A percentile compares a stretch with the other conserved stretches of the same genome.
These are phyloP conservation scores for Nycticebus coucang DNA, from an alignment of 2,113 vertebrate genomes.

Conservation along the genomic window DNA sequence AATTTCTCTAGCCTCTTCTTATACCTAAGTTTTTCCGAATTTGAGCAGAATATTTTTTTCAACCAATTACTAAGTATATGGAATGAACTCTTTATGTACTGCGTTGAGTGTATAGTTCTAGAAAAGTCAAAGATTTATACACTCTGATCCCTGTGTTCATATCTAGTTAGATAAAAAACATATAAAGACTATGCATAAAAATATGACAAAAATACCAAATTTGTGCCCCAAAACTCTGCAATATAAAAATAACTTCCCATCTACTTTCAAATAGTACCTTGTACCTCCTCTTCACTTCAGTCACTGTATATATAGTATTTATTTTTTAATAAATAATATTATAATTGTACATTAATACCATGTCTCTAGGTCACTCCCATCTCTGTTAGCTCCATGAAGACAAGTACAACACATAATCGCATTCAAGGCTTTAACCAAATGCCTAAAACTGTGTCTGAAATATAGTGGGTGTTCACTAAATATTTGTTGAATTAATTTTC, in stretches of 20 bases:
- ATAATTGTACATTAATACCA: background rate
- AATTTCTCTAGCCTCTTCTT: background rate
- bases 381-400: background rate
- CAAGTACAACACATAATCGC: background rate
- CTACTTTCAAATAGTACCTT: background rate
- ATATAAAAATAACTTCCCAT: background rate
- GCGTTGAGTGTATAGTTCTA: background rate
- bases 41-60: conserved; percentile 25
- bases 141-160: background rate
- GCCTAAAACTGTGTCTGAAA: background rate
- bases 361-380: background rate
- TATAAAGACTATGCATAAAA: background rate
- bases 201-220: background rate
- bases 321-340: background rate
- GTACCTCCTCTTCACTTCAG: background rate
- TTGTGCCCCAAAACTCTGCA: background rate
- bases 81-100: background rate
- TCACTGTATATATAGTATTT: background rate
- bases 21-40: background rate
- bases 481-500: conserved; percentile 35
- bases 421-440: background rate
- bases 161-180: background rate
- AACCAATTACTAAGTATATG: background rate
- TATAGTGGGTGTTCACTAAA: background rate
- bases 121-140: background rate